phyloP scores from a whole-genome alignment of 2,888 invertebrate species.

The Synanthedon andrenaeformis region DNA sequence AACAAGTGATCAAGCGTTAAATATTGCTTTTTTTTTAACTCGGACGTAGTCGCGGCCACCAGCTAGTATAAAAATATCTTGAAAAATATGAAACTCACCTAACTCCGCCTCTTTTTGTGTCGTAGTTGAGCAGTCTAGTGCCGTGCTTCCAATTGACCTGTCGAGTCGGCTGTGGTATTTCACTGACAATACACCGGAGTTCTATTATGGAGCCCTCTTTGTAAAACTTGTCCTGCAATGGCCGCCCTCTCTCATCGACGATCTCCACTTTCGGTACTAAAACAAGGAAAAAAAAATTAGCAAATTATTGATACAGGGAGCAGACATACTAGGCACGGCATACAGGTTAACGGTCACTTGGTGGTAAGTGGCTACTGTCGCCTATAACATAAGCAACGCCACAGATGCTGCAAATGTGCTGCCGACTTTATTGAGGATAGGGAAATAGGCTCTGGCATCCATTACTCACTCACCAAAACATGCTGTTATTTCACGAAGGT shows the following conservation, averaged over 20 bases:
- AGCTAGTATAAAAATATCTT: too few relatives aligned
- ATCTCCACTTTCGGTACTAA: constrained; percentile 86
- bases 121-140: constrained; percentile 79
- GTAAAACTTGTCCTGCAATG: constrained; percentile 84
- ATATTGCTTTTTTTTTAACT: too few relatives aligned
- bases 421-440: too few relatives aligned
- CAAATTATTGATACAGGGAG: not conserved
- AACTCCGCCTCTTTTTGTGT: constrained; percentile 83
- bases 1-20: too few relatives aligned
- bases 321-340: constrained; percentile 1
- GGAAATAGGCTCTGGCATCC: too few relatives aligned
- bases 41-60: too few relatives aligned
- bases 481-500: too few relatives aligned
- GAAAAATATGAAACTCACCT: constrained; percentile 66
- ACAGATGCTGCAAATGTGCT: too few relatives aligned
- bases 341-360: not conserved
- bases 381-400: not conserved
- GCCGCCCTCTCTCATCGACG: constrained; percentile 81
- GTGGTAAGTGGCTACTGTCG: not conserved
- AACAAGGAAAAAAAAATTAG: constrained; percentile 10
- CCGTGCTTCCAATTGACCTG: constrained; percentile 86
- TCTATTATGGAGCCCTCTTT: constrained; percentile 87
- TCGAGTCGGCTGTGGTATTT: constrained; percentile 80
- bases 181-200: constrained; percentile 83
- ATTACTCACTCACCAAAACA: too few relatives aligned